phyloP scores from a whole-genome alignment of 23 tunicate genomes.

The Ascidia mentula region DNA sequence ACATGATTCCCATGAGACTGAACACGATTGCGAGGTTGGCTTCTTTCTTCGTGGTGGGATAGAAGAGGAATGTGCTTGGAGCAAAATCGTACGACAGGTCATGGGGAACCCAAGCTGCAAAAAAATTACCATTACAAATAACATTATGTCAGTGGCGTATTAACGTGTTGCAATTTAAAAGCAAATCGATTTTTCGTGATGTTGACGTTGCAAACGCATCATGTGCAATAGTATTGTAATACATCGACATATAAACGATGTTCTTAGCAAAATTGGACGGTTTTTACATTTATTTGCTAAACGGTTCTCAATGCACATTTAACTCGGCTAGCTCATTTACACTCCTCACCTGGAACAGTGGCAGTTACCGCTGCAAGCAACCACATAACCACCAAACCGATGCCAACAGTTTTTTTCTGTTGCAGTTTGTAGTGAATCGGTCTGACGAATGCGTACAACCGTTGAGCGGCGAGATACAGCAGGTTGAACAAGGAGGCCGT shows the following conservation, averaged over 20 bases:
- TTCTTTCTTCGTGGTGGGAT: neutral
- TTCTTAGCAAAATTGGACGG: too few relatives aligned
- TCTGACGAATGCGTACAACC: neutral
- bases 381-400: neutral
- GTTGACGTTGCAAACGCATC: too few relatives aligned
- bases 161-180: too few relatives aligned
- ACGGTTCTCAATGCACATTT: too few relatives aligned
- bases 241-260: too few relatives aligned
- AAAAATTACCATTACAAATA: too few relatives aligned
- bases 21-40: neutral
- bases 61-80: constrained; percentile 2
- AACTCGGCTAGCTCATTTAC: neutral
- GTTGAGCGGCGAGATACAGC: neutral
- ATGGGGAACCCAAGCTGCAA: neutral
- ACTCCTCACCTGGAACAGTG: neutral
- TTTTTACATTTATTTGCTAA: too few relatives aligned
- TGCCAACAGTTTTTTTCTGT: neutral
- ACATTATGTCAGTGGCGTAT: too few relatives aligned
- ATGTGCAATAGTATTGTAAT: too few relatives aligned
- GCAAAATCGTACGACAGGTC: neutral
- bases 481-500: neutral
- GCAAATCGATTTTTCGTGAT: too few relatives aligned
- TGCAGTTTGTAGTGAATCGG: neutral
- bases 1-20: neutral
- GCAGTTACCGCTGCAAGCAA: neutral